Evolutionary conservation across 2,113 vertebrate genomes (phyloP), one percentile per base, ranked within the genome.

Genomic region (Gorsachius goisagi): DNA sequence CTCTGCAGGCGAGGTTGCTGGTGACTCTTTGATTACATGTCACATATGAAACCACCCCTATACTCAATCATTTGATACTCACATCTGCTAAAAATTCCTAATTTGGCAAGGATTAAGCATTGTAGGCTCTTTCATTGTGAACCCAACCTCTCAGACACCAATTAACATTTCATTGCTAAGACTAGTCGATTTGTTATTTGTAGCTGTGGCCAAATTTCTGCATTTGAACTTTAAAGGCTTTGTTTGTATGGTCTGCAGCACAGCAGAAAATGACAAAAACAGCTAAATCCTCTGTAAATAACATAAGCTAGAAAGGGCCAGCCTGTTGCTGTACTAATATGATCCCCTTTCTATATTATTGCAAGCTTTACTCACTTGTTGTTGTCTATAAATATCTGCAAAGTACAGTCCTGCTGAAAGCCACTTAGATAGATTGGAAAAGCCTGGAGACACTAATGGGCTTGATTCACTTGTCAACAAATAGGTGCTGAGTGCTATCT

Each of bases 151-250:
- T 94, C 76, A 94, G 89, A 94, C 74, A 75, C 82, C 97, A 97
- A 96, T 97, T 97, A 98, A 94, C 76, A 67, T 96, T 95, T 81
- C 32, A 78, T 89, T 92, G 82, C 84, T 80, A 80, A 96, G 81
- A 89, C 62, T 66, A 59, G 81, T 94, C 71, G 7, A 80, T 97
- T 96, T 91, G 73, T 95, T 94, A 83, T 96, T 97, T 97, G 92
- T 90, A 96, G 96, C 60, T 96, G 73, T 79, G 86, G 77, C 83
- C 95, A 97, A 95, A 88, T 94, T 91, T 97, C 88, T 97, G 45
- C 49, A 72, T 97, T 97, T 98, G 95, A 97, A 98, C 97, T 98
- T 97, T 97, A 97, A 97, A 97, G 81, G 33, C 91, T 97, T 97
- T 95, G 86, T 96, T 98, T 97, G 62, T 79, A 95, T 95, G 88